Percentiles rank a stretch among this genome's conserved stretches.
Conservation (phyloP, 2,113 vertebrate species). For the Cyphomyrus discorhynchus region DNA sequence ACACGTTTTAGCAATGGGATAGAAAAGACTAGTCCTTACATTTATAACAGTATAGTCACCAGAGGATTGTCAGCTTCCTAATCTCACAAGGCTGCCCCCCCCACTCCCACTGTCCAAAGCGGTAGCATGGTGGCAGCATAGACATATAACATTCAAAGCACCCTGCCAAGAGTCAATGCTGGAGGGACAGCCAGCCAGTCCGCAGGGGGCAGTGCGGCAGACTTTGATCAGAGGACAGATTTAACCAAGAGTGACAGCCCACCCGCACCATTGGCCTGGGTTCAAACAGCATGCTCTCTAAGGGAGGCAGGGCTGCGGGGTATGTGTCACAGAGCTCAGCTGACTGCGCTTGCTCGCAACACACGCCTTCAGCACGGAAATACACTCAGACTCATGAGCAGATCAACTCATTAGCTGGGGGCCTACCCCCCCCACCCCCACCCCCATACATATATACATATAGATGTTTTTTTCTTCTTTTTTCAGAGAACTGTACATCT, state of each 20-base stretch:
- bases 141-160: background rate
- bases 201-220: constrained; percentile 12
- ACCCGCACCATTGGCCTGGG: constrained; percentile 34
- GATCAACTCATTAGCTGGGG: background rate
- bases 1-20: background rate
- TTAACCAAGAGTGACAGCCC: constrained; percentile 42
- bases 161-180: constrained; percentile 33
- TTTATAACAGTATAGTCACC: background rate
- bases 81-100: background rate
- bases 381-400: constrained; percentile 15
- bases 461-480: too few relatives aligned
- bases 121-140: background rate
- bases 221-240: constrained; percentile 41
- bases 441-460: background rate
- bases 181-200: constrained; percentile 11
- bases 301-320: constrained; percentile 13
- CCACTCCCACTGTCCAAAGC: background rate
- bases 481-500: too few relatives aligned
- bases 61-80: background rate
- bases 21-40: background rate
- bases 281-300: constrained; percentile 25
- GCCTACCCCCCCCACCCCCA: background rate
- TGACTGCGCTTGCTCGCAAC: background rate
- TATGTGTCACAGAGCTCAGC: constrained; percentile 25
- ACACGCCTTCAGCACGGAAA: background rate